A percentile compares a stretch with the other conserved stretches of the same genome.
Evolutionary conservation across 2,113 vertebrate genomes (phyloP).

Genomic region (Sus scrofa): T2T-Sscrofa CM000812.6:246314001-246314500

Average conservation of each 20-base stretch:
- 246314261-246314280: neutral
- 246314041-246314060: neutral
- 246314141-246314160: neutral
- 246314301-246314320: neutral
- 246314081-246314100: neutral
- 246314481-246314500: neutral
- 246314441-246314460: conserved; percentile 9
- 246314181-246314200: neutral
- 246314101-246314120: neutral
- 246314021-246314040: neutral
- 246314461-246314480: neutral
- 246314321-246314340: neutral
- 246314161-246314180: neutral
- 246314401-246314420: neutral
- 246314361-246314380: neutral
- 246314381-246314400: neutral
- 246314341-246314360: neutral
- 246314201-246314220: neutral
- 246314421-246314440: neutral
- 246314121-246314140: neutral
- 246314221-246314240: neutral
- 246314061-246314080: too few species aligned
- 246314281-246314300: neutral
- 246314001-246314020: neutral
- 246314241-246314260: neutral